A percentile compares a stretch with the other conserved stretches of the same genome.
Evolutionary conservation across 2,888 invertebrate genomes (phyloP).

Genomic region (Tipula helvola): DNA sequence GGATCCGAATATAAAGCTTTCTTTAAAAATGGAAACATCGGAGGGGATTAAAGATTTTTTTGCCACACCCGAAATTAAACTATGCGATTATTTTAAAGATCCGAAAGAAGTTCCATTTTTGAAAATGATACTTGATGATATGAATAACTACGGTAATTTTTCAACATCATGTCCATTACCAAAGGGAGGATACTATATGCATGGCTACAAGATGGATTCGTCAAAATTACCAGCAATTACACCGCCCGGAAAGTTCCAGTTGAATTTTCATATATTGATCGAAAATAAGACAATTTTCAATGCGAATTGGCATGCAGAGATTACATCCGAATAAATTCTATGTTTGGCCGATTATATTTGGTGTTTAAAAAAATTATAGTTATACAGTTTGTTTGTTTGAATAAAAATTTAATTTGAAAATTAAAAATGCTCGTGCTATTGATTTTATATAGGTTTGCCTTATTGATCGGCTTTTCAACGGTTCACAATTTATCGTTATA

Average conservation of each 20-base stretch:
- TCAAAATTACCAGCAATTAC: background rate
- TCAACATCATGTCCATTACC: background rate
- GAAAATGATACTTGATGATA: background rate
- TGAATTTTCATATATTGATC: background rate
- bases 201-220: background rate
- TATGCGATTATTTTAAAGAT: background rate
- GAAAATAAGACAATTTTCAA: background rate
- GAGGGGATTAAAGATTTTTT: background rate
- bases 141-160: background rate
- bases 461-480: too few relatives aligned
- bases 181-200: background rate
- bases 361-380: background rate
- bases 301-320: background rate
- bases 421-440: background rate
- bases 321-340: background rate
- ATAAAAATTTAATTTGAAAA: background rate
- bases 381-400: background rate
- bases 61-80: background rate
- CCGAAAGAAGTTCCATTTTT: conserved; percentile 5
- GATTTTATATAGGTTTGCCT: too few relatives aligned
- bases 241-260: background rate
- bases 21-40: background rate
- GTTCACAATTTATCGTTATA: too few relatives aligned
- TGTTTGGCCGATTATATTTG: background rate
- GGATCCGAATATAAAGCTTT: background rate